Percentiles rank a stretch among this genome's conserved stretches.
These are phyloP conservation scores for Ardeotis arabs DNA, from an alignment of 2,113 vertebrate species.

Conservation along the genomic window DNA sequence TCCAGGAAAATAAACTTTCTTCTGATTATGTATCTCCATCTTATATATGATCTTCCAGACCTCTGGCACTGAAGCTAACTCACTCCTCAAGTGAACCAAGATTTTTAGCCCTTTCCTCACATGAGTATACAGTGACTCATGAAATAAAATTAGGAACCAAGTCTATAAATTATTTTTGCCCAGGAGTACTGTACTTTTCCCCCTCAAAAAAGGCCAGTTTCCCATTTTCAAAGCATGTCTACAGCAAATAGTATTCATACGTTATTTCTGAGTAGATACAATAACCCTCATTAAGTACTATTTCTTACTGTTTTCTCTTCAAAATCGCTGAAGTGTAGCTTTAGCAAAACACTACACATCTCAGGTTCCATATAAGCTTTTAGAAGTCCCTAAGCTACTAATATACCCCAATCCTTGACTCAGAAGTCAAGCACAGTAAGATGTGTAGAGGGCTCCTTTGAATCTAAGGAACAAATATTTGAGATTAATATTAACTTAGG, in stretches of 20 bases:
- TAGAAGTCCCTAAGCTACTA: not conserved
- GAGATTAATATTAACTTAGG: not conserved
- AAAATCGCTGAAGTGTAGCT: not conserved
- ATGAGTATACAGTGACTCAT: not conserved
- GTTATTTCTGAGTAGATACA: not conserved
- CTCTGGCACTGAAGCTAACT: not conserved
- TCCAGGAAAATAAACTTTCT: not conserved
- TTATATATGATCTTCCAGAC: not conserved
- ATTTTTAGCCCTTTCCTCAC: not conserved
- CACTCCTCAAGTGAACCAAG: not conserved
- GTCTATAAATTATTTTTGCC: not conserved
- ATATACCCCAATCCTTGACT: not conserved
- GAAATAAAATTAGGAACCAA: not conserved
- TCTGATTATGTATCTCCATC: not conserved
- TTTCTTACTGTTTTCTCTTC: not conserved
- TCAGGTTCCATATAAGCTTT: not conserved
- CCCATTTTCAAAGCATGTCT: not conserved
- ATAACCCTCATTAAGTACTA: not conserved
- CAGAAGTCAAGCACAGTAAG: not conserved
- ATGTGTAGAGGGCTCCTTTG: not conserved
- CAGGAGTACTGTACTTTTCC: not conserved
- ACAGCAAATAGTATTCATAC: not conserved
- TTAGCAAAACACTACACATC: not conserved
- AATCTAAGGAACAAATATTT: not conserved
- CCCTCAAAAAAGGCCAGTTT: not conserved